phyloP scores from a whole-genome alignment of 2,888 invertebrate genomes.

The Allacma fusca region DNA sequence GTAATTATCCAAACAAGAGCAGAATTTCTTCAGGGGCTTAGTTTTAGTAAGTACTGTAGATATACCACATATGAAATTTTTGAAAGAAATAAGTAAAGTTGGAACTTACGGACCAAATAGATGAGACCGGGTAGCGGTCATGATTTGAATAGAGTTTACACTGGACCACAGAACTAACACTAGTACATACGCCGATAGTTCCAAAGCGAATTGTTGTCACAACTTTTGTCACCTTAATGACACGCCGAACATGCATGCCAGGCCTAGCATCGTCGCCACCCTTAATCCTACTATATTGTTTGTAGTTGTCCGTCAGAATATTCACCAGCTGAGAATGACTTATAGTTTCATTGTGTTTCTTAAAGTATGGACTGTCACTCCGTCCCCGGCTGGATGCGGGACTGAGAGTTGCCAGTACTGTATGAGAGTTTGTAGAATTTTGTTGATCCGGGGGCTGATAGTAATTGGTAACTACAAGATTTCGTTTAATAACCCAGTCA shows the following conservation, averaged over 20 bases:
- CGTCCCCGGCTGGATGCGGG: neutral
- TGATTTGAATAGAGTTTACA: constrained; percentile 47
- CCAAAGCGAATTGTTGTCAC: constrained; percentile 52
- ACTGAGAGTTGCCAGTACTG: neutral
- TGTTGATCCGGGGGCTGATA: constrained; percentile 25
- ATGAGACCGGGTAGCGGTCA: constrained; percentile 42
- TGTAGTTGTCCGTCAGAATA: constrained; percentile 14
- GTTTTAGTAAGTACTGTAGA: too few relatives aligned
- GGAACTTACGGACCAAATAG: constrained; percentile 50
- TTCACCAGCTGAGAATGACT: constrained; percentile 3
- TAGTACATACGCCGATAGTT: constrained; percentile 50
- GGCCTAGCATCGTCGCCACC: constrained; percentile 10
- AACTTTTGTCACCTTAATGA: constrained; percentile 45
- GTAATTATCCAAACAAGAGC: too few relatives aligned
- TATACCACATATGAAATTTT: neutral
- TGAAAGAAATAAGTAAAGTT: constrained; percentile 11
- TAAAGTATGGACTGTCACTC: constrained; percentile 2
- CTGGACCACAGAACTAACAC: constrained; percentile 30
- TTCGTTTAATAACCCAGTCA: constrained; percentile 64
- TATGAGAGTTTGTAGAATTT: too few relatives aligned
- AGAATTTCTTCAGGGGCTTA: too few relatives aligned
- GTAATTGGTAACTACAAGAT: constrained; percentile 42
- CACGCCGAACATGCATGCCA: constrained; percentile 28
- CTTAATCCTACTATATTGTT: neutral
- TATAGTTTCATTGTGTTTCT: neutral